Conservation (phyloP, 2,797 vertebrate genomes). For the Triplophysa yarkandensis region DNA sequence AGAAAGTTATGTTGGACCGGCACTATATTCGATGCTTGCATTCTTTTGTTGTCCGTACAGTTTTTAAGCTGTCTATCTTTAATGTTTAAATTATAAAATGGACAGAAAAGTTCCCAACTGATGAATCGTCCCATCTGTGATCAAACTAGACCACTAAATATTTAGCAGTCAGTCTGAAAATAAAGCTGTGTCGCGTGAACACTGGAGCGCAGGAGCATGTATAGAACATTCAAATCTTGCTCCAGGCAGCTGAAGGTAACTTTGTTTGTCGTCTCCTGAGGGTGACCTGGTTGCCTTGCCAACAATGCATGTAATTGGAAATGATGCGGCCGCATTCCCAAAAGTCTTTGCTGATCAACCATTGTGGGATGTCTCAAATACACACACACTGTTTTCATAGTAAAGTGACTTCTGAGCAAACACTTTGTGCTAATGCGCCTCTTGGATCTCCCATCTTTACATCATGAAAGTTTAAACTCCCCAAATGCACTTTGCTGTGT, state of each 20-base stretch:
- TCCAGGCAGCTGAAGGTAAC: slow-evolving; percentile 42
- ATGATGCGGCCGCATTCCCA: slow-evolving; percentile 31
- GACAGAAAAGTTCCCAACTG: not conserved
- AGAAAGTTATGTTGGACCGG: too few species aligned
- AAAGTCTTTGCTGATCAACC: slow-evolving; percentile 35
- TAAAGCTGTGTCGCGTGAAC: slow-evolving; percentile 4
- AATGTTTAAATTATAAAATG: not conserved
- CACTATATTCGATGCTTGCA: too few species aligned
- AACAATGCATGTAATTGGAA: slow-evolving; percentile 50
- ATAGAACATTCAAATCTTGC: slow-evolving; percentile 27
- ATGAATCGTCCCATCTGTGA: not conserved
- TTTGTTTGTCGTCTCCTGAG: slow-evolving; percentile 47
- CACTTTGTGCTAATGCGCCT: slow-evolving; percentile 1
- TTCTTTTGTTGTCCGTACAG: too few species aligned
- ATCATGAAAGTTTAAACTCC: slow-evolving; percentile 43
- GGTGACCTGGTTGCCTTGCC: slow-evolving; percentile 52
- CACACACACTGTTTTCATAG: slow-evolving; percentile 10
- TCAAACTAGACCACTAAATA: not conserved
- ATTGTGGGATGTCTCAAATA: slow-evolving; percentile 6
- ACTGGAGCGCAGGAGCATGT: not conserved
- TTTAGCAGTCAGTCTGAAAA: not conserved
- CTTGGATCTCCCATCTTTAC: slow-evolving; percentile 23
- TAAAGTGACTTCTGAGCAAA: slow-evolving; percentile 12
- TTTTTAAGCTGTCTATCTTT: too few species aligned
- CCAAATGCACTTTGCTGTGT: slow-evolving; percentile 33